Conservation (phyloP, 2,113 vertebrate species). For the Siniperca knerii region DNA sequence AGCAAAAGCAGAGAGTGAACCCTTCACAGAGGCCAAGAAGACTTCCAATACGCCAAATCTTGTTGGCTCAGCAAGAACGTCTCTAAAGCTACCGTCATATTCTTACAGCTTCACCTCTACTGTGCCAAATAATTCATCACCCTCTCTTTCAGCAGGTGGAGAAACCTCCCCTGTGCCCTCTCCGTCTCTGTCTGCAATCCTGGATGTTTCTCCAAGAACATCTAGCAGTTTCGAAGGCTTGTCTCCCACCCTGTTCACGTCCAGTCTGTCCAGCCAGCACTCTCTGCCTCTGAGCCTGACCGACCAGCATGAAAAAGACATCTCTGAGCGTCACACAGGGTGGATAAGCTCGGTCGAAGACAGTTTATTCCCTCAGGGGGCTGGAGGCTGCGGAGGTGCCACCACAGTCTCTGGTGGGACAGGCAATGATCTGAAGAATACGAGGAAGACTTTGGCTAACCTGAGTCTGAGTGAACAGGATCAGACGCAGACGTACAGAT, state of each 20-base stretch:
- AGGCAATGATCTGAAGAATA: conserved; percentile 2
- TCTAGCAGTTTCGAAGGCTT: conserved; percentile 71
- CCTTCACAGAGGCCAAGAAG: conserved; percentile 6
- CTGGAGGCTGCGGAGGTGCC: background rate
- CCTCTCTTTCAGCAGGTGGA: conserved; percentile 54
- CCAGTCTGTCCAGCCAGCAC: conserved; percentile 72
- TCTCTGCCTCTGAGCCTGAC: conserved; percentile 72
- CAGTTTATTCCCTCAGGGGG: background rate
- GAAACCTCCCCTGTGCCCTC: conserved; percentile 27
- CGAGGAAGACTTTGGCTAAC: conserved; percentile 20
- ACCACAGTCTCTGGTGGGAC: background rate
- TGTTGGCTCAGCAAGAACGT: conserved; percentile 65
- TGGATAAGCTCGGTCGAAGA: conserved; percentile 1
- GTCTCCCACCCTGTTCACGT: conserved; percentile 82
- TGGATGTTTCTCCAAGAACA: conserved; percentile 74
- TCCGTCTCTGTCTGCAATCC: conserved; percentile 25
- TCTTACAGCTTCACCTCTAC: conserved; percentile 23
- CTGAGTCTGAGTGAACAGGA: conserved; percentile 10
- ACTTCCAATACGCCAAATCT: background rate
- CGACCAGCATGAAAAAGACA: conserved; percentile 8
- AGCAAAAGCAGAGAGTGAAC: conserved; percentile 17
- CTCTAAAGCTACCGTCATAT: conserved; percentile 10
- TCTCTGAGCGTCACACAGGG: background rate
- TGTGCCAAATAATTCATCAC: conserved; percentile 65
- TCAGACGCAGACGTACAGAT: conserved; percentile 7